These are phyloP conservation scores for Eriocheir sinensis DNA, from an alignment of 1,140 invertebrate genomes.

Conservation along the genomic window DNA sequence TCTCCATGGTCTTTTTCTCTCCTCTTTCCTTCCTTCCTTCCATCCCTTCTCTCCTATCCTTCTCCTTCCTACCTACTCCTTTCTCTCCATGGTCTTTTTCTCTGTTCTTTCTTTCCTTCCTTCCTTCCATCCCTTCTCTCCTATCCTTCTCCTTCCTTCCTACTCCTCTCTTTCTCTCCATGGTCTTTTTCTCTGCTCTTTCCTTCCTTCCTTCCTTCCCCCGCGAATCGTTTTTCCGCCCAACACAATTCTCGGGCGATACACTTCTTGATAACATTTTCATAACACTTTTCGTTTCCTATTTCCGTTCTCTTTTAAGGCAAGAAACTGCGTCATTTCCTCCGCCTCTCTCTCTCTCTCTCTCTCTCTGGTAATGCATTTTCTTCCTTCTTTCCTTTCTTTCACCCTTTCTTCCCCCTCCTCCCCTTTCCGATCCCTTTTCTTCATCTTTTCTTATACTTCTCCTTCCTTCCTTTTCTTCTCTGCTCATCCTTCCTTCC, in stretches of 20 bases:
- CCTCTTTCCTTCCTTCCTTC: too few relatives aligned
- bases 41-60: too few relatives aligned
- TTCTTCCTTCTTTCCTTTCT: slow-evolving; percentile 24
- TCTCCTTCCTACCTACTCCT: too few relatives aligned
- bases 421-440: too few relatives aligned
- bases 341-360: not conserved
- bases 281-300: not conserved
- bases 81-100: not conserved
- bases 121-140: not conserved
- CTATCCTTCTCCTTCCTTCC: not conserved
- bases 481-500: too few relatives aligned
- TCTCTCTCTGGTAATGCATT: slow-evolving; percentile 23
- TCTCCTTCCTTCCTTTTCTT: too few relatives aligned
- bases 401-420: too few relatives aligned
- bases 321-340: not conserved
- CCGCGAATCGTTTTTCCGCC: not conserved
- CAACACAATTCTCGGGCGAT: not conserved
- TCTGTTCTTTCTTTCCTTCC: not conserved
- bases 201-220: not conserved
- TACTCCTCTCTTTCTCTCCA: not conserved
- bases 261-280: not conserved
- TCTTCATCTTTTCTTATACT: too few relatives aligned
- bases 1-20: not conserved
- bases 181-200: not conserved
- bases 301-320: not conserved